phyloP scores from a whole-genome alignment of 2,888 invertebrate genomes.

The Stictocephala bisonia region DNA sequence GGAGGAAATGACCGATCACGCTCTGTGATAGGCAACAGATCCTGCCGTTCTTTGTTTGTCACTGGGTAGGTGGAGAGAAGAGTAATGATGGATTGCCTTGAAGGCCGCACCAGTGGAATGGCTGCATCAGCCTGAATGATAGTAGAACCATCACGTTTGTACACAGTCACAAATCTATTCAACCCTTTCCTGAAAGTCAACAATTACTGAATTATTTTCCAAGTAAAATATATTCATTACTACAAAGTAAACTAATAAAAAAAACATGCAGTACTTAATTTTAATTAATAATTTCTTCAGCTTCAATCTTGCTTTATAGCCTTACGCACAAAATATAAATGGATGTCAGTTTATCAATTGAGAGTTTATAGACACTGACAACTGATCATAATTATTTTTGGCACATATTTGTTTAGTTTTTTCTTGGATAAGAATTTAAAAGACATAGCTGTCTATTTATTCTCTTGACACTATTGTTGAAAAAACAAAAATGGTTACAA shows the following conservation, averaged over 20 bases:
- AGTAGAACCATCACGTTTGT: conserved; percentile 75
- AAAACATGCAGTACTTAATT: neutral
- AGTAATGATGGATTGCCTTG: conserved; percentile 72
- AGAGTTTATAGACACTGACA: too few species aligned
- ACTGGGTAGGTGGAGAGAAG: conserved; percentile 76
- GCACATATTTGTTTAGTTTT: too few species aligned
- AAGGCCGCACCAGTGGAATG: conserved; percentile 72
- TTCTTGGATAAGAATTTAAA: too few species aligned
- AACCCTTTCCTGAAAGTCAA: conserved; percentile 67
- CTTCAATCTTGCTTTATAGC: too few species aligned
- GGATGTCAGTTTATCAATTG: too few species aligned
- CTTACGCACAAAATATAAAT: too few species aligned
- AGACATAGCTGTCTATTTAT: too few species aligned
- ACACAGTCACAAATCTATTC: conserved; percentile 76
- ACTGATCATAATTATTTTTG: too few species aligned
- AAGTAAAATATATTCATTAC: neutral
- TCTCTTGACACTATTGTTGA: too few species aligned
- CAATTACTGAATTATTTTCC: neutral
- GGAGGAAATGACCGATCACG: conserved; percentile 42
- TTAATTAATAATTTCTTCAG: too few species aligned
- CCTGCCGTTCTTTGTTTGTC: conserved; percentile 76
- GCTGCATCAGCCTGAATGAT: conserved; percentile 75
- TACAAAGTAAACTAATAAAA: neutral
- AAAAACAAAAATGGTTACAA: too few species aligned
- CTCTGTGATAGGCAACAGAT: conserved; percentile 75